Conservation (phyloP, 2,797 vertebrate species). For the Hoplostethus mediterraneus region DNA sequence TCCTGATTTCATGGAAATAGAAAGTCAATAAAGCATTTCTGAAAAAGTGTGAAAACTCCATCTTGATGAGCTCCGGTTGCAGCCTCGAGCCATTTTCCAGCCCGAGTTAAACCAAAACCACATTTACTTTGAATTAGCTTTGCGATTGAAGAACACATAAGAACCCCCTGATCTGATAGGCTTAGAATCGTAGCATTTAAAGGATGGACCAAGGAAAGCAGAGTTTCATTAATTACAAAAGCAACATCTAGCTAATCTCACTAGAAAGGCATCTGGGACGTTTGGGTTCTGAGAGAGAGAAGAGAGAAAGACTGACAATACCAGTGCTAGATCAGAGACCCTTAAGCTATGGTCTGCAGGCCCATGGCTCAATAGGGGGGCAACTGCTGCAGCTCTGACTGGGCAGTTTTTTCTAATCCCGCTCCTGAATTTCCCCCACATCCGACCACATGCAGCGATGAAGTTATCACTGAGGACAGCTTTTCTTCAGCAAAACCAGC, state of each 20-base stretch:
- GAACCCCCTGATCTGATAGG: slow-evolving; percentile 85
- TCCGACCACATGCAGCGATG: slow-evolving; percentile 98
- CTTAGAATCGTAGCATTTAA: slow-evolving; percentile 89
- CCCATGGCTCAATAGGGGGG: slow-evolving; percentile 92
- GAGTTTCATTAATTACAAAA: slow-evolving; percentile 98
- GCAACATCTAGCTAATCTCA: slow-evolving; percentile 91
- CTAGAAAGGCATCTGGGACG: slow-evolving; percentile 90
- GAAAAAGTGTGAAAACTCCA: slow-evolving; percentile 54
- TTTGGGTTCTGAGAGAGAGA: slow-evolving; percentile 82
- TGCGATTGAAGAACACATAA: slow-evolving; percentile 71
- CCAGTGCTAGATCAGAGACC: slow-evolving; percentile 96
- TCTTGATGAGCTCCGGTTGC: slow-evolving; percentile 64
- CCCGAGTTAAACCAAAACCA: slow-evolving; percentile 49
- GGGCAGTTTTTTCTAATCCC: slow-evolving; percentile 90
- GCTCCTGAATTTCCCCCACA: slow-evolving; percentile 92
- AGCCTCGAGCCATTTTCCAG: slow-evolving; percentile 47
- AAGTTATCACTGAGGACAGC: slow-evolving; percentile 99
- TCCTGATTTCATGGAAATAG: slow-evolving; percentile 22
- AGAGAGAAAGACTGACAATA: slow-evolving; percentile 95
- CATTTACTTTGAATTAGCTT: slow-evolving; percentile 71
- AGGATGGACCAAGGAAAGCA: slow-evolving; percentile 86
- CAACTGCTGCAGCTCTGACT: slow-evolving; percentile 90
- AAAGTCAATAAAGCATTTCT: slow-evolving; percentile 18
- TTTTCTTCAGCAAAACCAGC: slow-evolving; percentile 95
- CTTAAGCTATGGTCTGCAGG: slow-evolving; percentile 90